Base-by-base conservation (phyloP, 1,140 invertebrate genomes). In the Leptinotarsa undecemlineata region DNA sequence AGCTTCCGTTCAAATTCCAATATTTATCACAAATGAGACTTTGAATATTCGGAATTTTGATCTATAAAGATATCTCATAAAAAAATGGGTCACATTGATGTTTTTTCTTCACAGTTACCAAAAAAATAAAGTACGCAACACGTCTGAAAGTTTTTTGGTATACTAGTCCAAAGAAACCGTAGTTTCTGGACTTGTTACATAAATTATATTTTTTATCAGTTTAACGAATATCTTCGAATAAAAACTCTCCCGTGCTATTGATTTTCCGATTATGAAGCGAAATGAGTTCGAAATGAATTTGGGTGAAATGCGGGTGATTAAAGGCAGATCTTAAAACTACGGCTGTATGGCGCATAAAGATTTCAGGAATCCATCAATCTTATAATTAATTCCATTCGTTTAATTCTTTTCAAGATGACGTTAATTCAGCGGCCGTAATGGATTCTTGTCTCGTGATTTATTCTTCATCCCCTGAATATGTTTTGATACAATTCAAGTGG, bases 341-440 rank as follows among this genome's bases (percentile, higher is more conserved):
- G 72, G 77, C 42, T 23, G 63, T 23, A 74, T 78, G 77, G 70
- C 77, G 48, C 60, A 67, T 72, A 74, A 73, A 77, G 74, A 80
- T 78, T 78, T 77, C 71, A 73, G 77, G 73, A 81, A 81, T 81
- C 82, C 83, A 84, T 84, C 83, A 84, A 84, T 84, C 83, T 84
- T 83, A 82, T 84, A 84, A 84, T 84, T 84, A 84, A 84, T 84
- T 84, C 83, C 83, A 84, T 84, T 84, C 83, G 81, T 84, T 84
- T 84, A 84, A 84, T 84, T 84, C 83, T 84, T 84, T 84, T 84
- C 82, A 84, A 84, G 82, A 82, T 84, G 83, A 84, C 83, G 83
- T 84, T 84, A 83, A 84, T 84, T 84, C 83, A 84, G 76, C 21
- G 68, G 76, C 77, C 77, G 81, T 84, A 84, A 84, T 84, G 82